phyloP scores from a whole-genome alignment of 2,888 invertebrate species.

The Dryococelus australis region DNA sequence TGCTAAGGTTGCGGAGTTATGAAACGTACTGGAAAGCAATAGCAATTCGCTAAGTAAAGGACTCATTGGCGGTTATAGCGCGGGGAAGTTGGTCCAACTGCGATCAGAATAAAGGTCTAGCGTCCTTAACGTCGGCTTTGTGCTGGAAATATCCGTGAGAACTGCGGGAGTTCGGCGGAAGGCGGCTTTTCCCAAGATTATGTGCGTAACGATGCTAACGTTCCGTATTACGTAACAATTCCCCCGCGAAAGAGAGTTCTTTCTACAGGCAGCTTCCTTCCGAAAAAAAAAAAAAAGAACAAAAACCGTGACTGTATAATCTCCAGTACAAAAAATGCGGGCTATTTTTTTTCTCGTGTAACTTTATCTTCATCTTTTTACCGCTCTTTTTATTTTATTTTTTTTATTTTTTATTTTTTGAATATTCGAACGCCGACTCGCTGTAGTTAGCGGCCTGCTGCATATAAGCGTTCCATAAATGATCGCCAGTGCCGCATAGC shows the following conservation, averaged over 20 bases:
- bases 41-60: too few species aligned
- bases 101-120: too few species aligned
- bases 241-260: background rate
- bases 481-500: background rate
- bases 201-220: too few species aligned
- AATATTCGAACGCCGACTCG: background rate
- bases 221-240: background rate
- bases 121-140: too few species aligned
- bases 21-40: too few species aligned
- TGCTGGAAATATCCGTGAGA: too few species aligned
- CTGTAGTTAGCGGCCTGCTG: slow-evolving; percentile 16
- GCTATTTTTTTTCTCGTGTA: background rate
- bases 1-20: too few species aligned
- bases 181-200: too few species aligned
- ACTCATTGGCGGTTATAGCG: too few species aligned
- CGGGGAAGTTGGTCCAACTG: too few species aligned
- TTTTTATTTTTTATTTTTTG: slow-evolving; percentile 4
- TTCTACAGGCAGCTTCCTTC: background rate
- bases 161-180: too few species aligned
- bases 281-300: background rate
- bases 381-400: background rate
- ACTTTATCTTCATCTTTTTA: background rate
- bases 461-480: slow-evolving; percentile 16
- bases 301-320: background rate
- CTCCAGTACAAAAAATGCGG: background rate